Base-by-base conservation (phyloP, 2,888 invertebrate species). In the Trachelus troglodyta region DNA sequence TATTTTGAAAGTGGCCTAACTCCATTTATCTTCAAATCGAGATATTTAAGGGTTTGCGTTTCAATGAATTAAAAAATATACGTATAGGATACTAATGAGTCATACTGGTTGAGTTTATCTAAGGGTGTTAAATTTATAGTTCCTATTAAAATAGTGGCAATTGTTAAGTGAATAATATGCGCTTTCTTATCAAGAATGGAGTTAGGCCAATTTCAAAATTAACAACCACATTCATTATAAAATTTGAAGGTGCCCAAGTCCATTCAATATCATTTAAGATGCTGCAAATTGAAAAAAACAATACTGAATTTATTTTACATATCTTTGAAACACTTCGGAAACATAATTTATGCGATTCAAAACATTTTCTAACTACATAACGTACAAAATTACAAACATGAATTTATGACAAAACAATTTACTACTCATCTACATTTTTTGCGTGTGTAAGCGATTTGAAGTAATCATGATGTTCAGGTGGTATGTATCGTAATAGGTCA, bases 241-340 rank as follows among this genome's bases (percentile, higher is more conserved):
- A 84, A 84, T 83, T 82, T 83, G 79, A 83, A 82, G 69, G 81
- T 74, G 75, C 76, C 79, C 77, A 81, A 83, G 81, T 84, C 80
- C 81, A 81, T 82, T 84, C 79, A 75, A 83, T 76, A 80, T 82
- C 74, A 76, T 82, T 79, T 80, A 83, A 83, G 78, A 77, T 81
- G 81, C 78, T 83, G 35, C 34, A 73, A 40, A 76, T 71, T 76
- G 69, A 71, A 76, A 78, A 76, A 69, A 69, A 73, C 31, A 78
- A 77, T 74, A 71, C 33, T 34, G 23, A 75, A 68, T 56, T 76
- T 74, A 56, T 68, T 73, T 71, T n/a, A 77, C 88, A 76, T 76
- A 76, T 71, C 76, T 76, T 76, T 69, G 73, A 34, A 76, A 76
- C 76, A 76, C 69, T 71, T 71, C 35, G 37, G 31, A 71, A 81